These are phyloP conservation scores for Plecotus auritus DNA, from an alignment of 2,113 vertebrate species.

Conservation along the genomic window DNA sequence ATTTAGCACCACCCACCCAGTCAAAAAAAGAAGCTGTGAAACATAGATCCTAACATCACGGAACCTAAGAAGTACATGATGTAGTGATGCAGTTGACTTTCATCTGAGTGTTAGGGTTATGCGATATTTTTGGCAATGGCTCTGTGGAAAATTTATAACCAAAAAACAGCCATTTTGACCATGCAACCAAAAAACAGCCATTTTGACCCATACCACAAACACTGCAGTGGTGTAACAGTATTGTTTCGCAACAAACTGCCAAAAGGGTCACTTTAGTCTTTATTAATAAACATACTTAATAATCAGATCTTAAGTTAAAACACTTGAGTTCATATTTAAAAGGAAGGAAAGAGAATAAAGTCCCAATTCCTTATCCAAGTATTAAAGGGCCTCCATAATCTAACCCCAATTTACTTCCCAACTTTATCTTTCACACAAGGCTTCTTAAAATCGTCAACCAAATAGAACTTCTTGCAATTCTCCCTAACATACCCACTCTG, in stretches of 20 bases:
- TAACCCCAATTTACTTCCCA: not conserved
- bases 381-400: not conserved
- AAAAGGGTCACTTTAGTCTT: not conserved
- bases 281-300: not conserved
- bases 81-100: not conserved
- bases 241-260: not conserved
- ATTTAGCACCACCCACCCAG: not conserved
- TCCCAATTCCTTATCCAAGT: not conserved
- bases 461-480: not conserved
- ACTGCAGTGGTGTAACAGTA: not conserved
- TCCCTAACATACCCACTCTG: not conserved
- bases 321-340: not conserved
- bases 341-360: not conserved
- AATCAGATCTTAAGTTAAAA: slow-evolving; percentile 9
- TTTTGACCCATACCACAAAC: not conserved
- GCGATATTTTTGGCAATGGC: not conserved
- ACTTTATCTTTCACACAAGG: not conserved
- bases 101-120: not conserved
- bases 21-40: not conserved
- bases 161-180: not conserved
- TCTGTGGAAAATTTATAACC: not conserved
- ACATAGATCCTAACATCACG: not conserved
- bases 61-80: not conserved
- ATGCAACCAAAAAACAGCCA: not conserved
- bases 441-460: not conserved